A percentile compares a stretch with the other conserved stretches of the same genome.
Evolutionary conservation across 2,113 vertebrate species (phyloP).

Genomic region (Sarotherodon lohbergeri): DNA sequence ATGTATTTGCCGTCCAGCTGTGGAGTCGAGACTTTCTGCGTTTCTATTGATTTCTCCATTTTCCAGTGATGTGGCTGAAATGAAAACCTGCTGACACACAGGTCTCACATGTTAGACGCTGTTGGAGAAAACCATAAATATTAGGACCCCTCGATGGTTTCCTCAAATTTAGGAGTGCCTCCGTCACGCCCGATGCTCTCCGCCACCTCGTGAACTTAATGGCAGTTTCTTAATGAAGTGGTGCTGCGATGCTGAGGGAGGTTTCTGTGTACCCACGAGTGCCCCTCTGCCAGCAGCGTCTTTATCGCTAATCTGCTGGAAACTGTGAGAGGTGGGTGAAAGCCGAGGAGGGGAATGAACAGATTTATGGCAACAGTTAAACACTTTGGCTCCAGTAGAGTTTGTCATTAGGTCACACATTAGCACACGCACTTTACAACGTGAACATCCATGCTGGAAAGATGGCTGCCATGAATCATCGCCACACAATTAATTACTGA

Average conservation of each 20-base stretch:
- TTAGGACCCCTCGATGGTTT: not conserved
- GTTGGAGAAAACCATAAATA: not conserved
- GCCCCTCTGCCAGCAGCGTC: not conserved
- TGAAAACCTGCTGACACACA: not conserved
- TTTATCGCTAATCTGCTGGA: not conserved
- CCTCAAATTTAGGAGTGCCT: not conserved
- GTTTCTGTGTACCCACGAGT: not conserved
- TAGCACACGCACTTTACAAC: not conserved
- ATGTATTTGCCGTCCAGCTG: not conserved
- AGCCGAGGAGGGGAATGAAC: not conserved
- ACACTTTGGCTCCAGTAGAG: not conserved
- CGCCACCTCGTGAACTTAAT: not conserved
- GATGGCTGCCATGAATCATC: not conserved
- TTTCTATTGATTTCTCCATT: not conserved
- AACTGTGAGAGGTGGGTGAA: not conserved
- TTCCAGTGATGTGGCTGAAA: not conserved
- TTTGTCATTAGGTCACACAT: not conserved
- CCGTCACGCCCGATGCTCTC: not conserved
- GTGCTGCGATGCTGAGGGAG: not conserved
- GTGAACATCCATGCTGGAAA: not conserved
- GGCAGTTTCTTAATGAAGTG: not conserved
- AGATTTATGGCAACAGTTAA: not conserved
- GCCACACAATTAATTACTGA: not conserved
- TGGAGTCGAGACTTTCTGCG: not conserved
- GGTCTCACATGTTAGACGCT: not conserved